Conservation (phyloP, 2,797 vertebrate genomes). For the Acipenser ruthenus region DNA sequence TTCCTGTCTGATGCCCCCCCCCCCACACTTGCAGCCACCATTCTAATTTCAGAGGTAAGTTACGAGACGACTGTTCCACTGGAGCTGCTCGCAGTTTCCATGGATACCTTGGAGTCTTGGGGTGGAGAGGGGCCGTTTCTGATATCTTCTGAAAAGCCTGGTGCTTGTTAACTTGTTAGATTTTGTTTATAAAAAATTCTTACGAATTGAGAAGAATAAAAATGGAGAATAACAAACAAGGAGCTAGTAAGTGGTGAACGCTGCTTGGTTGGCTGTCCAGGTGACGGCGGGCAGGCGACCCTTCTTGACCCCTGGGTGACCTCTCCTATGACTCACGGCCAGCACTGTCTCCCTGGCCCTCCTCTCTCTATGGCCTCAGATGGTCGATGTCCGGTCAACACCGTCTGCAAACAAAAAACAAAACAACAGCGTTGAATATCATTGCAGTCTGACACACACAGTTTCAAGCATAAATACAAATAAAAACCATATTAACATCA, state of each 20-base stretch:
- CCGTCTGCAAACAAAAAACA: slow-evolving; percentile 61
- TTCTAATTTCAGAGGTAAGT: no score
- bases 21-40: not conserved
- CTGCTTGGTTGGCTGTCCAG: slow-evolving; percentile 35
- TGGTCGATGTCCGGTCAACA: slow-evolving; percentile 91
- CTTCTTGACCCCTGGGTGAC: slow-evolving; percentile 42
- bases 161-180: slow-evolving; percentile 19
- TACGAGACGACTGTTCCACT: not conserved
- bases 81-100: not conserved
- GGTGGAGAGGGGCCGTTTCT: no score
- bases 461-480: no score
- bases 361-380: slow-evolving; percentile 63
- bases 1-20: not conserved
- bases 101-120: slow-evolving; percentile 2
- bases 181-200: slow-evolving; percentile 15
- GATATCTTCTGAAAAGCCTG: slow-evolving; percentile 1
- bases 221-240: slow-evolving; percentile 31
- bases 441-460: no score
- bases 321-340: slow-evolving; percentile 47
- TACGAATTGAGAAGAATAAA: not conserved
- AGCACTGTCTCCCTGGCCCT: slow-evolving; percentile 51
- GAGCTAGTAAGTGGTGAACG: slow-evolving; percentile 36
- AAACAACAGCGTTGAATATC: not conserved
- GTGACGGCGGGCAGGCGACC: slow-evolving; percentile 37
- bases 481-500: no score